Evolutionary conservation across 2,797 vertebrate genomes (phyloP).

Genomic region (Enoplosus armatus): DNA sequence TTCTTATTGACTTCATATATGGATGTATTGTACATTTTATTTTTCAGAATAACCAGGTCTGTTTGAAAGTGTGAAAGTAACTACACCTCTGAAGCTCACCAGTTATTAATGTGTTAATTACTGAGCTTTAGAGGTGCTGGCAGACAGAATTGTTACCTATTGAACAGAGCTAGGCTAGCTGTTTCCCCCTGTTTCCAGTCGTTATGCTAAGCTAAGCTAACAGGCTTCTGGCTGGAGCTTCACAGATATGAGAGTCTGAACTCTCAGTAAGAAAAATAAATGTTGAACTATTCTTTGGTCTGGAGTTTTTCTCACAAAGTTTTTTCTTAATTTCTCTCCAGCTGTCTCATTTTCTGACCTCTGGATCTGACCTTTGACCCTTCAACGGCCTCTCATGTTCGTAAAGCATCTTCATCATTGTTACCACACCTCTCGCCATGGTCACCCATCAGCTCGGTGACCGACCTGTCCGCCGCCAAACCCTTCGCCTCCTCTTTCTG

Average conservation of each 20-base stretch:
- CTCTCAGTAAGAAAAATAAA: too few relatives aligned
- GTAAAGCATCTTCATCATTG: neutral
- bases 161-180: neutral
- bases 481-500: neutral
- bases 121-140: too few relatives aligned
- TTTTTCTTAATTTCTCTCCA: neutral
- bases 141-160: too few relatives aligned
- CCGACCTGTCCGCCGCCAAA: neutral
- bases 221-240: neutral
- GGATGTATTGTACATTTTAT: too few relatives aligned
- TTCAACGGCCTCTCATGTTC: neutral
- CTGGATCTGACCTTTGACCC: conserved; percentile 3
- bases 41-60: too few relatives aligned
- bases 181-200: neutral
- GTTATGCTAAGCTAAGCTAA: neutral
- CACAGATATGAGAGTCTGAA: neutral
- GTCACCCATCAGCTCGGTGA: conserved; percentile 15
- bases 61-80: too few relatives aligned
- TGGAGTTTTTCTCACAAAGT: neutral
- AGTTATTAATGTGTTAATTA: too few relatives aligned
- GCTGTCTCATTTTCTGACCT: neutral
- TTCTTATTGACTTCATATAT: too few relatives aligned
- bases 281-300: neutral
- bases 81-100: too few relatives aligned
- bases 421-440: conserved; percentile 25